phyloP scores from a whole-genome alignment of 2,888 invertebrate genomes.

The Apodemia hepburni region DNA sequence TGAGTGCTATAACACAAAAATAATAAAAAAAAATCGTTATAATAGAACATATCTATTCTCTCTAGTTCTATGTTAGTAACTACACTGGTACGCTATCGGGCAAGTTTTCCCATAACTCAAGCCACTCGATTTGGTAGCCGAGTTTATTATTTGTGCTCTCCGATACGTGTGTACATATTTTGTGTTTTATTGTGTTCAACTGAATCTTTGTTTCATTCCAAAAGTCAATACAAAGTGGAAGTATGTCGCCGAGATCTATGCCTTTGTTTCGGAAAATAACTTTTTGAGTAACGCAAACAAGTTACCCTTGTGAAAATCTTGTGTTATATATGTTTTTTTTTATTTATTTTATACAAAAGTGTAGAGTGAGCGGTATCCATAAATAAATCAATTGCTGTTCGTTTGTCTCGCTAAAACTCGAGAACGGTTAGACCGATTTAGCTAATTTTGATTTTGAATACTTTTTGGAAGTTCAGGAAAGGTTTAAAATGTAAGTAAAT shows the following conservation, averaged over 20 bases:
- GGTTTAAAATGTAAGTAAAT: too few relatives aligned
- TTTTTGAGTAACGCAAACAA: constrained; percentile 15
- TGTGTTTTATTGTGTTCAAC: constrained; percentile 50
- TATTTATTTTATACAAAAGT: background rate
- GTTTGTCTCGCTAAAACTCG: too few relatives aligned
- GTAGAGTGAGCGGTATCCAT: too few relatives aligned
- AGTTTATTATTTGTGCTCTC: constrained; percentile 69
- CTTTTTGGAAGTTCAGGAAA: too few relatives aligned
- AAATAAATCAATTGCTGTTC: too few relatives aligned
- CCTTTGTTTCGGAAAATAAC: constrained; percentile 11
- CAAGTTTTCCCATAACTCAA: constrained; percentile 76
- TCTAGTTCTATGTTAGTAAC: constrained; percentile 40
- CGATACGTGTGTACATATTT: constrained; percentile 51
- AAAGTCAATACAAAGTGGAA: constrained; percentile 27
- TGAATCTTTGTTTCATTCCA: constrained; percentile 49
- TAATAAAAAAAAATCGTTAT: too few relatives aligned
- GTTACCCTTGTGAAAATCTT: background rate
- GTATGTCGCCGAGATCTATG: constrained; percentile 20
- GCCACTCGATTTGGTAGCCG: constrained; percentile 70
- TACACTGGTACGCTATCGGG: constrained; percentile 50
- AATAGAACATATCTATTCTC: constrained; percentile 37
- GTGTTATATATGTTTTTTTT: background rate
- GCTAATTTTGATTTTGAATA: too few relatives aligned
- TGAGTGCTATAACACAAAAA: too few relatives aligned
- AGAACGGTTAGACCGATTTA: too few relatives aligned